Evolutionary conservation across 1,140 invertebrate genomes (phyloP).

Genomic region (Papilio polyxenes): DNA sequence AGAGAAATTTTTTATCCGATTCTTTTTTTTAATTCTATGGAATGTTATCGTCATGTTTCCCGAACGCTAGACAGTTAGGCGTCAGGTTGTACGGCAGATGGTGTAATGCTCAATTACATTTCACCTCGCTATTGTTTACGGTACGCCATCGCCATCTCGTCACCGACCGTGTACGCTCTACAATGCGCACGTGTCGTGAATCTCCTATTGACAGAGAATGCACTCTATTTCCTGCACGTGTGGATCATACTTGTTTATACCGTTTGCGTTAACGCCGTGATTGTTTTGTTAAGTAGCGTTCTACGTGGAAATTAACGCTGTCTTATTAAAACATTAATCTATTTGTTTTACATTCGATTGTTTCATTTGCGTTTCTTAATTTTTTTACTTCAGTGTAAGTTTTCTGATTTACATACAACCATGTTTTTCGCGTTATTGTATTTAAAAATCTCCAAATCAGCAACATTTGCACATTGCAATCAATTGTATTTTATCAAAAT

Average conservation of each 20-base stretch:
- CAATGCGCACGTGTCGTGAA: slow-evolving; percentile 31
- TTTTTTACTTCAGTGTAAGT: too few relatives aligned
- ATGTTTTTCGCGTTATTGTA: too few relatives aligned
- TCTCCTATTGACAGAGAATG: neutral
- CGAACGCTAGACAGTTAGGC: slow-evolving; percentile 25
- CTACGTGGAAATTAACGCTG: slow-evolving; percentile 12
- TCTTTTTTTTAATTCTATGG: neutral
- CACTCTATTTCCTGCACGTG: slow-evolving; percentile 31
- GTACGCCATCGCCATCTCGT: neutral
- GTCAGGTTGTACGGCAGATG: slow-evolving; percentile 21
- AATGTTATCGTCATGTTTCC: neutral
- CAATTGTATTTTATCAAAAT: slow-evolving; percentile 2
- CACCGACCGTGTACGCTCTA: slow-evolving; percentile 26
- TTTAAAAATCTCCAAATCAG: too few relatives aligned
- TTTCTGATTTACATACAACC: too few relatives aligned
- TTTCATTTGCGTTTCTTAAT: too few relatives aligned
- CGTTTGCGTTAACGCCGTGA: slow-evolving; percentile 28
- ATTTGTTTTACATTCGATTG: neutral
- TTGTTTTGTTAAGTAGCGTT: slow-evolving; percentile 23
- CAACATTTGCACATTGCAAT: neutral
- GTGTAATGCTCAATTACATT: slow-evolving; percentile 31
- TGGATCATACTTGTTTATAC: slow-evolving; percentile 18
- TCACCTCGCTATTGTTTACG: slow-evolving; percentile 37
- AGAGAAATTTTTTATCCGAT: too few relatives aligned
- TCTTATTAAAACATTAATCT: slow-evolving; percentile 16